Percentiles rank a stretch among this genome's conserved stretches.
phyloP scores from a whole-genome alignment of 2,797 vertebrate genomes.

The Rhinoraja longicauda region DNA sequence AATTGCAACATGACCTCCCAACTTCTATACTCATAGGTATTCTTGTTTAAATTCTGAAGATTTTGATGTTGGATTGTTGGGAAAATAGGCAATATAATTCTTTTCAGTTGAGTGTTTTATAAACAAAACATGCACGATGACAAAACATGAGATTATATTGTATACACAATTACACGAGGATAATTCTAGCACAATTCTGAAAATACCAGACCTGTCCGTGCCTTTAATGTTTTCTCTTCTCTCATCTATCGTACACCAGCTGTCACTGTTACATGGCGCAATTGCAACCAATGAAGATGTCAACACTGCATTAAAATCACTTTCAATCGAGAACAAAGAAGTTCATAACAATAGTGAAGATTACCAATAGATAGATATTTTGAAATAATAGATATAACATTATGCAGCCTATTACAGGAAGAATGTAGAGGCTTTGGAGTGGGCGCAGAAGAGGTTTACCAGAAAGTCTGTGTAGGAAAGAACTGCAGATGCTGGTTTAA shows the following conservation, averaged over 20 bases:
- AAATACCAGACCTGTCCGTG: conserved; percentile 8
- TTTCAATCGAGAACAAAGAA: neutral
- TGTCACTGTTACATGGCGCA: neutral
- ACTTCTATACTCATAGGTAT: neutral
- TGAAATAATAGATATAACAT: neutral
- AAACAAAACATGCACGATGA: conserved; percentile 32
- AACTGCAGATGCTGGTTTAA: too few species aligned
- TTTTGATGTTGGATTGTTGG: neutral
- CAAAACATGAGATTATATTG: conserved; percentile 35
- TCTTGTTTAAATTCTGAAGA: neutral
- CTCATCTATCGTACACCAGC: neutral
- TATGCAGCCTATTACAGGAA: neutral
- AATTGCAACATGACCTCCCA: too few species aligned
- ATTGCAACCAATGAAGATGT: neutral
- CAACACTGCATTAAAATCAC: neutral
- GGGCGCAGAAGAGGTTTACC: too few species aligned
- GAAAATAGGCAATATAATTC: conserved; percentile 10
- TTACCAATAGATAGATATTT: neutral
- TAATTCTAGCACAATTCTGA: conserved; percentile 9
- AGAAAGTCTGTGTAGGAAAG: too few species aligned
- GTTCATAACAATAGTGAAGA: neutral
- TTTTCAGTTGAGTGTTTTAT: conserved; percentile 37
- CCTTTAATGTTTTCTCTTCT: neutral
- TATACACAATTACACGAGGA: conserved; percentile 29
- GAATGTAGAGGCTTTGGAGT: too few species aligned